Percentiles rank a stretch among this genome's conserved stretches.
Evolutionary conservation across 92 coral and sea anemone genomes (phyloP).

Genomic region (Anthopleura xanthogrammica): DNA sequence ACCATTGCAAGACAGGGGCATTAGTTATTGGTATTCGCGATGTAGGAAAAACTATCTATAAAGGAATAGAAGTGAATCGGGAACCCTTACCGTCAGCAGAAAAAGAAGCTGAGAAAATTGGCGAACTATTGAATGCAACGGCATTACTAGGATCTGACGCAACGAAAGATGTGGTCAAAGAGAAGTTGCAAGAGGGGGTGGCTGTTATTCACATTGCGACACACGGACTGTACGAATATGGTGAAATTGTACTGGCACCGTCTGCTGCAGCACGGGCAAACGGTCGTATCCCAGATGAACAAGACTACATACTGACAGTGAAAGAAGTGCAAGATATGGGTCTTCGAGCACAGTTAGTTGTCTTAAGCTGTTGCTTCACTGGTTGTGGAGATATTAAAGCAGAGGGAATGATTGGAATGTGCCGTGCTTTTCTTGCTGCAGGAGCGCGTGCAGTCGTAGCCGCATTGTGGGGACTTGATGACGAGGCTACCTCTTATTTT

Average conservation of each 20-base stretch:
- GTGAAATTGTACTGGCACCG: conserved; percentile 16
- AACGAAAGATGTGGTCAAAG: conserved; percentile 9
- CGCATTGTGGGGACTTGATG: conserved; percentile 23
- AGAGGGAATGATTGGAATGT: neutral
- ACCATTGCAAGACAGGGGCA: conserved; percentile 12
- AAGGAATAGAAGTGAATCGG: neutral
- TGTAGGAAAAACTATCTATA: neutral
- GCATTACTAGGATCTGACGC: conserved; percentile 1
- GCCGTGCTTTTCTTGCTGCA: conserved; percentile 23
- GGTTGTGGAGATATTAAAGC: conserved; percentile 14
- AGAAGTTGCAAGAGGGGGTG: conserved; percentile 16
- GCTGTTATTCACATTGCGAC: conserved; percentile 19
- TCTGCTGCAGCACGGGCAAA: neutral
- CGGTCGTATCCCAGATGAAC: neutral
- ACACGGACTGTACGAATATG: conserved; percentile 1
- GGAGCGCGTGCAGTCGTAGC: conserved; percentile 31
- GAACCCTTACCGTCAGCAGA: neutral
- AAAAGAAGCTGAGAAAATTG: neutral
- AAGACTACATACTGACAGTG: conserved; percentile 29
- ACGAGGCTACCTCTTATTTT: conserved; percentile 8
- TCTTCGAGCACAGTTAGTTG: conserved; percentile 26
- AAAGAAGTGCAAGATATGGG: conserved; percentile 26
- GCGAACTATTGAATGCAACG: neutral
- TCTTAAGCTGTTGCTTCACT: conserved; percentile 27
- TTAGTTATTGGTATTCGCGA: conserved; percentile 12